These are phyloP conservation scores for Phenacoccus solenopsis DNA, from an alignment of 1,140 invertebrate genomes.

Conservation along the genomic window DNA sequence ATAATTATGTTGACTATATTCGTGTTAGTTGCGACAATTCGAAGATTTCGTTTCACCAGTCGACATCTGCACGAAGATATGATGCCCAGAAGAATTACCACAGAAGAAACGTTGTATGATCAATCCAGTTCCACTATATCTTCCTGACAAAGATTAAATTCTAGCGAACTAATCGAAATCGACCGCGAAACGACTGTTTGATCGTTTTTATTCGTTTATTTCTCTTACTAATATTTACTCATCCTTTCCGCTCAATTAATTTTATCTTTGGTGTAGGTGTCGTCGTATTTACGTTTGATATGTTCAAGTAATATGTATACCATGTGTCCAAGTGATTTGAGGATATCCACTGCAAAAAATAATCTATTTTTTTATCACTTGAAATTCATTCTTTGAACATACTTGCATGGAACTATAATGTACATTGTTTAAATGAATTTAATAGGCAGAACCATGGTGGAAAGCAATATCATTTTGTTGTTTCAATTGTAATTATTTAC, in stretches of 20 bases:
- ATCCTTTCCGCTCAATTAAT: not conserved
- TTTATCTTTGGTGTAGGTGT: too few species aligned
- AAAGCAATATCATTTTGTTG: too few species aligned
- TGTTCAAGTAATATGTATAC: too few species aligned
- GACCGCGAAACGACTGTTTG: not conserved
- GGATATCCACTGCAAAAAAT: too few species aligned
- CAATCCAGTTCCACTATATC: constrained; percentile 34
- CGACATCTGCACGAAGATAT: constrained; percentile 4
- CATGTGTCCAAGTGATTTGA: too few species aligned
- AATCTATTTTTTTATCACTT: too few species aligned
- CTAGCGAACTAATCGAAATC: not conserved
- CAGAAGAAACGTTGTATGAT: constrained; percentile 45
- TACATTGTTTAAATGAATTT: too few species aligned
- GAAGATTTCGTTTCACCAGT: not conserved
- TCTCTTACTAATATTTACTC: not conserved
- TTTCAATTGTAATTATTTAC: too few species aligned
- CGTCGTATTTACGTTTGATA: too few species aligned
- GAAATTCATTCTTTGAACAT: too few species aligned
- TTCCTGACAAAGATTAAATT: constrained; percentile 50
- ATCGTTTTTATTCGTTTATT: not conserved
- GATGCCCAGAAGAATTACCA: constrained; percentile 33
- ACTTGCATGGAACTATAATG: too few species aligned
- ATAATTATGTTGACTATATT: not conserved
- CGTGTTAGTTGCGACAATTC: not conserved
- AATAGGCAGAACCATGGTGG: too few species aligned